Conservation (phyloP, 2,888 invertebrate genomes). For the Pycnomerus fuliginosus region DNA sequence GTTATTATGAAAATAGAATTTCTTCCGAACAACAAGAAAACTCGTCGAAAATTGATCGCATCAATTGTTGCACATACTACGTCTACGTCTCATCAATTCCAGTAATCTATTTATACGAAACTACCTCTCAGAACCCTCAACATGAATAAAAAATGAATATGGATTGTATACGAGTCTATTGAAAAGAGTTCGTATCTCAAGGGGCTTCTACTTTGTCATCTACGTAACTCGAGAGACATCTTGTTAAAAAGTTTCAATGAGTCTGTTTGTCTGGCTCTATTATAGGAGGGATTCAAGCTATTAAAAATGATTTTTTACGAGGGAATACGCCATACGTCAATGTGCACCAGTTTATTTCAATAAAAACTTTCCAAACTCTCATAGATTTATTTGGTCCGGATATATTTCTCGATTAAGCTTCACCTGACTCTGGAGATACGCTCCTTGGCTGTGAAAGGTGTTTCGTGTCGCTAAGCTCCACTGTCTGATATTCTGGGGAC, state of each 20-base stretch:
- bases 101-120: conserved; percentile 25
- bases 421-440: conserved; percentile 28
- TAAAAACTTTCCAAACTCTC: conserved; percentile 29
- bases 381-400: conserved; percentile 34
- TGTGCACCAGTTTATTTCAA: conserved; percentile 32
- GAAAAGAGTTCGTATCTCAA: conserved; percentile 22
- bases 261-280: conserved; percentile 20
- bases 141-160: conserved; percentile 29
- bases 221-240: conserved; percentile 13
- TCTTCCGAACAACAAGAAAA: conserved; percentile 15
- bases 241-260: conserved; percentile 25
- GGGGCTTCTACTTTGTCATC: conserved; percentile 20
- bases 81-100: conserved; percentile 23
- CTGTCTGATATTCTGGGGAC: conserved; percentile 17
- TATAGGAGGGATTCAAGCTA: conserved; percentile 10
- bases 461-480: conserved; percentile 32
- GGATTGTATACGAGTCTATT: conserved; percentile 19
- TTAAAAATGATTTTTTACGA: conserved; percentile 13
- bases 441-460: conserved; percentile 26
- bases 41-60: conserved; percentile 23
- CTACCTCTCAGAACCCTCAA: conserved; percentile 10
- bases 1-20: conserved; percentile 16
- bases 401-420: conserved; percentile 35
- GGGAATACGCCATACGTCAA: conserved; percentile 14
- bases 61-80: conserved; percentile 21